Evolutionary conservation across 2,113 vertebrate genomes (phyloP).

Genomic region (Pygoscelis antarcticus): DNA sequence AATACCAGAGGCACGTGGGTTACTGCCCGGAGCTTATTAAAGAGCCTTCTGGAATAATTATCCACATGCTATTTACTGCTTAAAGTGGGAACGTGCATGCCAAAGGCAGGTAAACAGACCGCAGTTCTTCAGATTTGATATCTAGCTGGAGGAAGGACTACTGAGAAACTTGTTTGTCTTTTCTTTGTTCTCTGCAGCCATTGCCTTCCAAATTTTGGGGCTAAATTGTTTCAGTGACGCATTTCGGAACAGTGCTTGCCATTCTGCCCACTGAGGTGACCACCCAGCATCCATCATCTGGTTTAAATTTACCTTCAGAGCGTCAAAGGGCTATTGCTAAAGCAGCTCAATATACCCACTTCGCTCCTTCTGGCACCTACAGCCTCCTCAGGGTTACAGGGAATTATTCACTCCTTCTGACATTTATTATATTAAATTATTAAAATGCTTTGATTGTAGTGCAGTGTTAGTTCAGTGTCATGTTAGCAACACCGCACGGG

Average conservation of each 20-base stretch:
- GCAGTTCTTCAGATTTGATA: neutral
- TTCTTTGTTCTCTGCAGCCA: neutral
- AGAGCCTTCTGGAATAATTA: neutral
- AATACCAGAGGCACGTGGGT: neutral
- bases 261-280: slow-evolving; percentile 26
- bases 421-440: slow-evolving; percentile 64
- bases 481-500: slow-evolving; percentile 6
- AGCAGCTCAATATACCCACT: slow-evolving; percentile 11
- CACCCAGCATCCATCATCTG: slow-evolving; percentile 47
- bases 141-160: neutral
- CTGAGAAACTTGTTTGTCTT: neutral
- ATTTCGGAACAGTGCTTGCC: neutral
- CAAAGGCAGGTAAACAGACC: neutral
- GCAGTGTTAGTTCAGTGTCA: slow-evolving; percentile 62
- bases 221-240: neutral
- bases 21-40: neutral
- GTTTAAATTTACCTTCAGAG: slow-evolving; percentile 46
- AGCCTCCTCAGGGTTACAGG: slow-evolving; percentile 41
- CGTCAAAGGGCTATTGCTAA: slow-evolving; percentile 49
- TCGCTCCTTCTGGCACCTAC: slow-evolving; percentile 41
- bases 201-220: neutral
- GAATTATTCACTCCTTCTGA: slow-evolving; percentile 64
- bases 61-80: neutral
- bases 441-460: slow-evolving; percentile 50
- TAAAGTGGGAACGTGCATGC: neutral